Evolutionary conservation across 1,140 invertebrate species (phyloP).

Genomic region (Scaptomyza graminum): DNA sequence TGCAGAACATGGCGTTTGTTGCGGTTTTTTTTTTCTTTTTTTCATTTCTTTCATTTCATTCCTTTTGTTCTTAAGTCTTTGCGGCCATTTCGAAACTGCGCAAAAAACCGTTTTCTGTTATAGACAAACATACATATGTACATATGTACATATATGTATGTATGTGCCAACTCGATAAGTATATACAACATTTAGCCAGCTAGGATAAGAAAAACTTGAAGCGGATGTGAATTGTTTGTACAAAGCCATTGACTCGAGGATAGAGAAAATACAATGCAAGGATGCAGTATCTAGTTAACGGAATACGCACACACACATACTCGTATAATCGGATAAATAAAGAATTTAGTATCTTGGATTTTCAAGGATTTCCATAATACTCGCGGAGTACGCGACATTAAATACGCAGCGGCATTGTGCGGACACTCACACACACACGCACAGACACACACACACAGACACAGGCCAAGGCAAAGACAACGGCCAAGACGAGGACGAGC

Average conservation of each 20-base stretch:
- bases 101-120: conserved; percentile 49
- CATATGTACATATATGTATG: conserved; percentile 1
- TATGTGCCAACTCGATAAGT: background rate
- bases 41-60: conserved; percentile 12
- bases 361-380: conserved; percentile 35
- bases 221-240: conserved; percentile 8
- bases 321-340: conserved; percentile 10
- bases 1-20: conserved; percentile 53
- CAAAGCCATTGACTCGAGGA: conserved; percentile 5
- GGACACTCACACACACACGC: conserved; percentile 11
- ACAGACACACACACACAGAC: background rate
- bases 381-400: conserved; percentile 15
- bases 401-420: conserved; percentile 39
- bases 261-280: conserved; percentile 19
- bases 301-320: background rate
- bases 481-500: conserved; percentile 30
- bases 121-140: conserved; percentile 9
- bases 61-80: conserved; percentile 39
- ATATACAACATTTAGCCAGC: background rate
- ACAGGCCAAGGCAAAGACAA: conserved; percentile 38
- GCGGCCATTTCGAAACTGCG: conserved; percentile 75
- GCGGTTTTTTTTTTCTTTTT: conserved; percentile 39
- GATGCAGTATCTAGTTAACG: conserved; percentile 41
- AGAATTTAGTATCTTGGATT: conserved; percentile 14
- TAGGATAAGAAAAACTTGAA: background rate